Evolutionary conservation across 2,797 vertebrate species (phyloP).

Genomic region (Hoplostethus mediterraneus): DNA sequence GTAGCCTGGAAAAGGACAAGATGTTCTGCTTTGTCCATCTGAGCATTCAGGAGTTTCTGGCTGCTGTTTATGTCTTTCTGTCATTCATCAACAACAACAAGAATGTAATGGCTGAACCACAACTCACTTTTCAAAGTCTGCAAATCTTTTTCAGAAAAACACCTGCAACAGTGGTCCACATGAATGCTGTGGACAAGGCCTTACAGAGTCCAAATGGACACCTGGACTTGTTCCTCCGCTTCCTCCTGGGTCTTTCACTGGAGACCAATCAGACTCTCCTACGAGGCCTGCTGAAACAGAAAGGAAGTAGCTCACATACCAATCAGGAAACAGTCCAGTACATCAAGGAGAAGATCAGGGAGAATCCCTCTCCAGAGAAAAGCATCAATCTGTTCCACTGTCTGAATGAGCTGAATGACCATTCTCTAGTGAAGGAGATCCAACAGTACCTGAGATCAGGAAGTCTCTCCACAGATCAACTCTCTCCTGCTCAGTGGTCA

Average conservation of each 20-base stretch:
- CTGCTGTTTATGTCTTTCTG: no score
- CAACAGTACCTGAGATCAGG: conserved; percentile 26
- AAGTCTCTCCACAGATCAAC: conserved; percentile 22
- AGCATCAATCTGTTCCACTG: conserved; percentile 51
- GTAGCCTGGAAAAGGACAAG: background rate
- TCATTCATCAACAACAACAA: no score
- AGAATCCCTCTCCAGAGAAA: conserved; percentile 25
- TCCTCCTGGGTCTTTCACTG: background rate
- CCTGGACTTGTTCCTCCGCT: background rate
- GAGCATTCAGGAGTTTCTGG: no score
- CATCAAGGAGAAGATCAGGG: conserved; percentile 24
- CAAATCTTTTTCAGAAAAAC: no score
- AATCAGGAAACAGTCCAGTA: conserved; percentile 12
- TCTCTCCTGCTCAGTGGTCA: conserved; percentile 43
- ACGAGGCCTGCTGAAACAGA: background rate
- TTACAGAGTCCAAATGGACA: background rate
- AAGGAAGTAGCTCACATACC: conserved; percentile 6
- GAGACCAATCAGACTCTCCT: background rate
- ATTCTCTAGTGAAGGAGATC: conserved; percentile 44
- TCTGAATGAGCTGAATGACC: conserved; percentile 49
- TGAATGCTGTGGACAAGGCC: no score
- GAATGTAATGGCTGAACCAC: no score
- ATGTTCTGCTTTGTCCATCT: no score
- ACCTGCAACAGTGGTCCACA: background rate
- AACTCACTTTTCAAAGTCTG: no score